Conservation (phyloP, 2,888 invertebrate genomes). For the Drepanosiphum platanoidis region DNA sequence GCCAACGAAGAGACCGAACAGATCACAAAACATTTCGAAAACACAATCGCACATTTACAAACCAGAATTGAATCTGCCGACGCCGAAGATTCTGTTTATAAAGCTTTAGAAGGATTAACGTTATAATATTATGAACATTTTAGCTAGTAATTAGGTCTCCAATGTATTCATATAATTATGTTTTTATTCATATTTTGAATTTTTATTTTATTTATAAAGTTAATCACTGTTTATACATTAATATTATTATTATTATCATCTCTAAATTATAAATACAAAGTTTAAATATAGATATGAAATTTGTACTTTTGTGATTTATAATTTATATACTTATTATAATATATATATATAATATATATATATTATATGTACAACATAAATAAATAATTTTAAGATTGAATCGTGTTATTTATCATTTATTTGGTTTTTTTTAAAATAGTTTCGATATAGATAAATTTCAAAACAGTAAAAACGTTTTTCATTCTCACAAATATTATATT, state of each 20-base stretch:
- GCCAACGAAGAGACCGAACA: conserved; percentile 96
- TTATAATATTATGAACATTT: conserved; percentile 50
- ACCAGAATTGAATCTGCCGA: conserved; percentile 77
- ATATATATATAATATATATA: conserved; percentile 22
- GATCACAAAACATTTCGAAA: conserved; percentile 93
- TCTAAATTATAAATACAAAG: conserved; percentile 6
- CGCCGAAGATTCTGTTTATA: conserved; percentile 49
- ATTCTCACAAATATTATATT: too few species aligned
- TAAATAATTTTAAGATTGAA: conserved; percentile 23
- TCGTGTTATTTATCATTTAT: not conserved
- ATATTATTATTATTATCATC: conserved; percentile 22
- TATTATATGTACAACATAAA: too few species aligned
- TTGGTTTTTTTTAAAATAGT: conserved; percentile 31
- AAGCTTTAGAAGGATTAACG: conserved; percentile 54
- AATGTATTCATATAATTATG: conserved; percentile 44
- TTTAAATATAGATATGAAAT: conserved; percentile 28
- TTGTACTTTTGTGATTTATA: conserved; percentile 43
- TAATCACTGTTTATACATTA: conserved; percentile 50
- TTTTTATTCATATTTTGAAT: conserved; percentile 48
- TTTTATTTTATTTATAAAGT: conserved; percentile 59
- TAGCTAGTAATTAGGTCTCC: conserved; percentile 29
- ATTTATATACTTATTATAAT: conserved; percentile 21
- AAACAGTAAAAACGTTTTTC: too few species aligned
- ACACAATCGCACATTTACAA: conserved; percentile 84
- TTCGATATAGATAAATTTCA: not conserved